A percentile compares a stretch with the other conserved stretches of the same genome.
Evolutionary conservation across 1,140 invertebrate species (phyloP).

Genomic region (Drosophila arawakana): DNA sequence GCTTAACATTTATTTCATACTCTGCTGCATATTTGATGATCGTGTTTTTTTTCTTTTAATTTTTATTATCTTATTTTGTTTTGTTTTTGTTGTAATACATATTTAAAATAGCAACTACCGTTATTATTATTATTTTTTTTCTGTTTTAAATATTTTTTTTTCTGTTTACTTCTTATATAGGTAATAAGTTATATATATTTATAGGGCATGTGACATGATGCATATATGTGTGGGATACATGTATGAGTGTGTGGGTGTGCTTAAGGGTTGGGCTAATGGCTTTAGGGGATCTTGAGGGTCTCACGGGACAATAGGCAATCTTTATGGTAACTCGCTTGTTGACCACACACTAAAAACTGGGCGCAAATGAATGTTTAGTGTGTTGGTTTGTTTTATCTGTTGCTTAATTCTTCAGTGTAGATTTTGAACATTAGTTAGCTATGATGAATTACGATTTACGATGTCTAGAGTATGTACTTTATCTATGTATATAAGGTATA

Average conservation of each 20-base stretch:
- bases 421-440: conserved; percentile 76
- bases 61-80: conserved; percentile 10
- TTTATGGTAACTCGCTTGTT: conserved; percentile 20
- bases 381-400: conserved; percentile 29
- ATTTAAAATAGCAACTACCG: conserved; percentile 82
- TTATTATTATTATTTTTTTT: conserved; percentile 64
- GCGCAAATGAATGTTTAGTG: conserved; percentile 50
- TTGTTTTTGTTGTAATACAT: conserved; percentile 72
- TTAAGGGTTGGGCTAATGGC: conserved; percentile 26
- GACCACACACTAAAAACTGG: conserved; percentile 44
- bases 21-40: conserved; percentile 61
- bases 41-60: conserved; percentile 28
- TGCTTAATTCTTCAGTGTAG: conserved; percentile 66
- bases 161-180: conserved; percentile 70
- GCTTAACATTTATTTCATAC: conserved; percentile 63
- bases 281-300: conserved; percentile 27
- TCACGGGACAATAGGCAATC: conserved; percentile 35
- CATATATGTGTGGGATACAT: conserved; percentile 34
- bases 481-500: conserved; percentile 46
- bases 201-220: conserved; percentile 60
- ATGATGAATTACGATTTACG: conserved; percentile 73
- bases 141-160: conserved; percentile 55
- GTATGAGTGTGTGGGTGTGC: conserved; percentile 28
- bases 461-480: conserved; percentile 68
- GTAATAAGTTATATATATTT: conserved; percentile 82